Evolutionary conservation across 2,113 vertebrate genomes (phyloP), one percentile per base, ranked within the genome.

Genomic region (Vicugna pacos): DNA sequence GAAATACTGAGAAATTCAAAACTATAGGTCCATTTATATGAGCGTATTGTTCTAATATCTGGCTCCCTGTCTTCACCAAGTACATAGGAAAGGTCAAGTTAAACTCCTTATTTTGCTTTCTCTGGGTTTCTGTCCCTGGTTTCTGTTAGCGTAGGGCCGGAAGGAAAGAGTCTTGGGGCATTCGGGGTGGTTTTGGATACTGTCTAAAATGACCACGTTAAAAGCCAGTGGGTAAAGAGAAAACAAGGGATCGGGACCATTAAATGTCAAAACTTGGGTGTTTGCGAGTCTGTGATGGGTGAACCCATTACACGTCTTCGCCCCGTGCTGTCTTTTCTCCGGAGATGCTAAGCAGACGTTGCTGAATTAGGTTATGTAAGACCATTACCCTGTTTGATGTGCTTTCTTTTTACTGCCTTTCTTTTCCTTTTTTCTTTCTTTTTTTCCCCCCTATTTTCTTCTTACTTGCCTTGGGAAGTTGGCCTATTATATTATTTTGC

Each of bases 211-310:
- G 19, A 48, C 32, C 46, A 17, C 15, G 20, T 7, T 24, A 10
- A 64, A 70, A 79, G 58, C 5, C 58, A 60, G 4, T 22, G 26
- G n/a, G 0, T 28, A 17, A 69, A 86, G 14, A 56, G 58, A 94
- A 65, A 72, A 62, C n/a, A 62, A 70, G 19, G 35, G 50, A 8
- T 42, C 16, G 0, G 11, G 52, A 46, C 17, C 14, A 0, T 54
- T 7, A 1, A 30, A 7, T 52, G 16, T 42, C 30, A 42, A 11
- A 38, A 4, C 14, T 1, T 3, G 17, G 10, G 8, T 42, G 1
- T 35, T 12, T 69, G 62, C 64, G 19, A 2, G n/a, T 28, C 26
- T 30, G 20, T 5, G 5, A 0, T 16, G 10, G 19, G 12, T 1
- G 32, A 38, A 20, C 52, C 15, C 52, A 13, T 93, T 54, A n/a